Conservation (phyloP, 2,797 vertebrate species). For the Hydrolagus colliei region DNA sequence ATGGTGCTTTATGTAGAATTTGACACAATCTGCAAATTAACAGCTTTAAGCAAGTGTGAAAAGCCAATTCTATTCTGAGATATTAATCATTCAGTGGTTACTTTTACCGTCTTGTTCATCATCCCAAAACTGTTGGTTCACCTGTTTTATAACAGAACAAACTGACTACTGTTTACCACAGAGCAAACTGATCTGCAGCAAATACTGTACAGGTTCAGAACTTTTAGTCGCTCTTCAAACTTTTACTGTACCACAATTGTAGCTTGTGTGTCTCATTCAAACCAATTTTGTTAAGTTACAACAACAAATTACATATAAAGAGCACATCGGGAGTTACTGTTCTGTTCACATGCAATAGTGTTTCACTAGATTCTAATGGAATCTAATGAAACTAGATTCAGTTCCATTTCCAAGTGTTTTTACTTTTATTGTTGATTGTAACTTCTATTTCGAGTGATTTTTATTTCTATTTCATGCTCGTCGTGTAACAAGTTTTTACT, state of each 20-base stretch:
- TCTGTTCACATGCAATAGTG: background rate
- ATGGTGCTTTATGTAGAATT: background rate
- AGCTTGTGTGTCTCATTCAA: no score
- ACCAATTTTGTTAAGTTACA: no score
- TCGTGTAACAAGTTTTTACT: background rate
- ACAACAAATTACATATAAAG: no score
- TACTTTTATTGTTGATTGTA: background rate
- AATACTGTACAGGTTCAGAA: no score
- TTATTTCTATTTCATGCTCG: background rate
- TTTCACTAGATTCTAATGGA: background rate
- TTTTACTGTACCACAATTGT: no score
- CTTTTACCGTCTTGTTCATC: conserved; percentile 23
- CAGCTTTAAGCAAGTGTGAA: conserved; percentile 1
- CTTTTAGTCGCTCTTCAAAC: no score
- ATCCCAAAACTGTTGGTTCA: conserved; percentile 22
- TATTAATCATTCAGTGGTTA: conserved; percentile 10
- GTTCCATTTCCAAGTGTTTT: background rate
- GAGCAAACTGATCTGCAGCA: no score
- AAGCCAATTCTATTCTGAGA: background rate
- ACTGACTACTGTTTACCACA: background rate
- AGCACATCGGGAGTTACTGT: no score
- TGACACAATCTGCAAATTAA: background rate
- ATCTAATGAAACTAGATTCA: background rate
- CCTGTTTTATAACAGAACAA: background rate
- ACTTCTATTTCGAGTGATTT: background rate